Percentiles rank a stretch among this genome's conserved stretches.
Conservation (phyloP, 2,797 vertebrate species). For the Myiotriccus ornatus region DNA sequence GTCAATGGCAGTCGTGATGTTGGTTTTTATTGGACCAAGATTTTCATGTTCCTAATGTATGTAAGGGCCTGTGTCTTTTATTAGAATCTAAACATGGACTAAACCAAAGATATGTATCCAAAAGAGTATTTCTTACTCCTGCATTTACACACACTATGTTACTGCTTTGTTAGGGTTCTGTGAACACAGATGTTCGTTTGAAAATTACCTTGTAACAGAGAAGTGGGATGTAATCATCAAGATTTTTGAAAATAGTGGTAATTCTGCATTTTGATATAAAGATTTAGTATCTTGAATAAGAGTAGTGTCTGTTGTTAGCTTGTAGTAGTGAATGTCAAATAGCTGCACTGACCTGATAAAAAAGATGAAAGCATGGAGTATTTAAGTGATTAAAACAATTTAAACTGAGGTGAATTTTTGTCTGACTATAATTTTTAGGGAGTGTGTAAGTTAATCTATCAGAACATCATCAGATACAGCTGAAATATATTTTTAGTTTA, state of each 20-base stretch:
- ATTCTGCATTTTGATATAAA: neutral
- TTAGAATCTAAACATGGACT: neutral
- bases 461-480: neutral
- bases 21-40: neutral
- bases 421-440: neutral
- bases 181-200: neutral
- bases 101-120: neutral
- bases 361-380: neutral
- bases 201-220: neutral
- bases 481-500: neutral
- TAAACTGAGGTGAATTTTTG: neutral
- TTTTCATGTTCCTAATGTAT: neutral
- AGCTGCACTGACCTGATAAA: neutral
- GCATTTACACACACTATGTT: neutral
- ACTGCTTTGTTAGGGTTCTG: neutral
- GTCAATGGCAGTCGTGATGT: neutral
- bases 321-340: neutral
- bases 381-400: neutral
- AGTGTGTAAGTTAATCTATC: neutral
- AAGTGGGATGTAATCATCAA: neutral
- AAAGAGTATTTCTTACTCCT: neutral
- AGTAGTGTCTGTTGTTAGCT: neutral
- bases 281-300: neutral
- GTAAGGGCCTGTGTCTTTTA: neutral
- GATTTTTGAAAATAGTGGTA: neutral